These are phyloP conservation scores for Ploceus nigricollis DNA, from an alignment of 2,113 vertebrate species.

Conservation along the genomic window DNA sequence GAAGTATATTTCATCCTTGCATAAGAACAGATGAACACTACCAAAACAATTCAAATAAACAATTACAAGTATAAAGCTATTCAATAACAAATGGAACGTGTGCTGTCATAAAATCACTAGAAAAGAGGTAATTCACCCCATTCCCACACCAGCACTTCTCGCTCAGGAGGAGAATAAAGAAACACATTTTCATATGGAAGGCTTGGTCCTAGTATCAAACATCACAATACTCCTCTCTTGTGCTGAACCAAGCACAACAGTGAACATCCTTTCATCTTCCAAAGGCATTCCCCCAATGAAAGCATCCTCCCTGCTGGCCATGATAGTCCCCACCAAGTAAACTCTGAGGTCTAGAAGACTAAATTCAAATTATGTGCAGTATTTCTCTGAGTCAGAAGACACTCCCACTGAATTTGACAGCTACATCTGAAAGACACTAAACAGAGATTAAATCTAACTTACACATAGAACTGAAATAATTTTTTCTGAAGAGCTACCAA, in stretches of 20 bases:
- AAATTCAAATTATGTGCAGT: not conserved
- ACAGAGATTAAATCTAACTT: not conserved
- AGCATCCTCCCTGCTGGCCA: not conserved
- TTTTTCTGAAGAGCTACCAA: not conserved
- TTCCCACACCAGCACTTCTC: not conserved
- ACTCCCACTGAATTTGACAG: not conserved
- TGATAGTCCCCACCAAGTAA: not conserved
- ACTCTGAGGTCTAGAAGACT: not conserved
- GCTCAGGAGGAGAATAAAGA: not conserved
- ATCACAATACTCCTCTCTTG: not conserved
- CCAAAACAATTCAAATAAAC: not conserved
- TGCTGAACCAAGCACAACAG: not conserved
- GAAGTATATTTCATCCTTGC: not conserved
- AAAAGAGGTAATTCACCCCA: not conserved
- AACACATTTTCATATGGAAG: not conserved
- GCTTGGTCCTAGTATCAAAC: not conserved
- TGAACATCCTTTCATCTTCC: not conserved
- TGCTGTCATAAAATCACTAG: not conserved
- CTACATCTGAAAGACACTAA: not conserved
- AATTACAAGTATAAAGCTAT: not conserved
- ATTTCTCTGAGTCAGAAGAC: not conserved
- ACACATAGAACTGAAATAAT: rapidly evolving
- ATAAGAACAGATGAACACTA: not conserved
- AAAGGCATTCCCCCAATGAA: not conserved
- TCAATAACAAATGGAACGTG: not conserved